Conservation (phyloP, 1,140 invertebrate genomes). For the Lanistes nyassanus region DNA sequence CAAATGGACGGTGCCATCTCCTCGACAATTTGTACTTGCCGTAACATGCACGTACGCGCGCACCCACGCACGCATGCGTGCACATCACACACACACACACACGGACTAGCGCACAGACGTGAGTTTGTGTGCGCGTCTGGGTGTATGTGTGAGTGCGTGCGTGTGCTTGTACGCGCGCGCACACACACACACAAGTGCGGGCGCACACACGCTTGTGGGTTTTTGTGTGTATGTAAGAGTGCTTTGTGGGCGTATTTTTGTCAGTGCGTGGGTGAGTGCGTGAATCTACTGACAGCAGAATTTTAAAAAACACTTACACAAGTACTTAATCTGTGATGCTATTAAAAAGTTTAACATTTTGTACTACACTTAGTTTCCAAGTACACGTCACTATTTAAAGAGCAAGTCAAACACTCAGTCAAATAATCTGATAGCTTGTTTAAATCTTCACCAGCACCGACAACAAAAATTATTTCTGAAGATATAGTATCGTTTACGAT, state of each 20-base stretch:
- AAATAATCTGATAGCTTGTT: neutral
- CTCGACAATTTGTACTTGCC: too few relatives aligned
- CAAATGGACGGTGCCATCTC: too few relatives aligned
- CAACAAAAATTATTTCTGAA: too few relatives aligned
- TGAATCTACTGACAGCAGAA: too few relatives aligned
- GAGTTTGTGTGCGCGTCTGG: too few relatives aligned
- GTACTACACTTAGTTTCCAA: neutral
- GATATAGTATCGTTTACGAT: too few relatives aligned
- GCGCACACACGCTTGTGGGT: too few relatives aligned
- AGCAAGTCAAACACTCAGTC: neutral
- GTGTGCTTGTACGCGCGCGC: neutral
- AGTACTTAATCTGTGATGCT: too few relatives aligned
- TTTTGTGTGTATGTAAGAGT: slow-evolving; percentile 1
- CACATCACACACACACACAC: slow-evolving; percentile 2
- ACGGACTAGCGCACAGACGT: neutral
- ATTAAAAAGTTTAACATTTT: neutral
- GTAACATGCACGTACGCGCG: neutral
- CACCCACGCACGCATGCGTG: neutral
- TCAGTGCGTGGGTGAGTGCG: slow-evolving; percentile 4
- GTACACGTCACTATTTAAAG: neutral
- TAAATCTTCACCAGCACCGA: too few relatives aligned
- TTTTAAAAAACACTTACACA: too few relatives aligned
- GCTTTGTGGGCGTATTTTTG: slow-evolving; percentile 5
- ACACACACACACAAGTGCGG: too few relatives aligned
- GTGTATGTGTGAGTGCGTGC: too few relatives aligned